A percentile compares a stretch with the other conserved stretches of the same genome.
These are phyloP conservation scores for Antitype chi DNA, from an alignment of 2,888 invertebrate genomes.

Conservation along the genomic window DNA sequence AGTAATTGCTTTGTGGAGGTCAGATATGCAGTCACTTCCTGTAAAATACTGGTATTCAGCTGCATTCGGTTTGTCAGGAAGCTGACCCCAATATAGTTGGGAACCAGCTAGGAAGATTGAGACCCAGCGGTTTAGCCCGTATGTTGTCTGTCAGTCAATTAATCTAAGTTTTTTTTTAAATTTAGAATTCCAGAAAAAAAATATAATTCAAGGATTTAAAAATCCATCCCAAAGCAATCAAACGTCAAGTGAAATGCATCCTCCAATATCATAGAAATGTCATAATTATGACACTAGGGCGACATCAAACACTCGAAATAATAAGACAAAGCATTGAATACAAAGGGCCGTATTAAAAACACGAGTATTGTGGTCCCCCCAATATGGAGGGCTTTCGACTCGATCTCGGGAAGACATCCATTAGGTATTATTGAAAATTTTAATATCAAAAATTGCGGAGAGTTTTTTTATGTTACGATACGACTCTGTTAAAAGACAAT, in stretches of 20 bases:
- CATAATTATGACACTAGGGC: slow-evolving; percentile 83
- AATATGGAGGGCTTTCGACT: slow-evolving; percentile 81
- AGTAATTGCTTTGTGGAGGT: no score
- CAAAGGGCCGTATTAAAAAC: slow-evolving; percentile 83
- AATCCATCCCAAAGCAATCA: slow-evolving; percentile 54
- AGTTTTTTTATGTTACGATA: slow-evolving; percentile 68
- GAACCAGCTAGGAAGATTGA: no score
- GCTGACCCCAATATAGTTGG: no score
- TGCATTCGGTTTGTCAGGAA: no score
- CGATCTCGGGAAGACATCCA: slow-evolving; percentile 86
- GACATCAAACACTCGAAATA: slow-evolving; percentile 81
- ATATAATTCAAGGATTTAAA: slow-evolving; percentile 27
- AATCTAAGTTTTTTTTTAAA: no score
- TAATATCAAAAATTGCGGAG: slow-evolving; percentile 89
- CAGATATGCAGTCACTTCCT: no score
- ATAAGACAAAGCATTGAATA: slow-evolving; percentile 82
- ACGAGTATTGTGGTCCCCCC: slow-evolving; percentile 80
- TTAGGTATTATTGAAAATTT: slow-evolving; percentile 91
- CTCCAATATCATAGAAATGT: slow-evolving; percentile 71
- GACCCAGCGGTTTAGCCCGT: no score
- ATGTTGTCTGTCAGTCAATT: no score
- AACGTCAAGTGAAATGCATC: slow-evolving; percentile 61
- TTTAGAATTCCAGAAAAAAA: not conserved
- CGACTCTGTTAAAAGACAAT: slow-evolving; percentile 42
- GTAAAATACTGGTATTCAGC: no score